A percentile compares a stretch with the other conserved stretches of the same genome.
Evolutionary conservation across 2,113 vertebrate species (phyloP).

Genomic region (Chloropsis hardwickii): DNA sequence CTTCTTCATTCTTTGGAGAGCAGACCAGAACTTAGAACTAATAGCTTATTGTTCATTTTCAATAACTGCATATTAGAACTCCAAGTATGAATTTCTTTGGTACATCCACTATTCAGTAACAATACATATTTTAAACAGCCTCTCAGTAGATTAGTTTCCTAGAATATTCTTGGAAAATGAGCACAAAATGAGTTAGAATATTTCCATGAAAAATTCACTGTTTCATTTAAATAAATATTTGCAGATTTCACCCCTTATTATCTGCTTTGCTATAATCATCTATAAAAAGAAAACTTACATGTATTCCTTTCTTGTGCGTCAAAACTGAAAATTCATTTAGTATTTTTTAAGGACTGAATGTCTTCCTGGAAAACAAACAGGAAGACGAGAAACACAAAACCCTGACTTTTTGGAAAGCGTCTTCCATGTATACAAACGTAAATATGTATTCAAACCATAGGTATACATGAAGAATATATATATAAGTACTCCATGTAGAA

Average conservation of each 20-base stretch:
- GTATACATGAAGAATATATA: not conserved
- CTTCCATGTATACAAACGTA: not conserved
- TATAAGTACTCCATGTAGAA: not conserved
- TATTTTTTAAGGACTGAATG: not conserved
- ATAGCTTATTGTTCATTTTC: constrained; percentile 33
- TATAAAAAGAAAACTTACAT: not conserved
- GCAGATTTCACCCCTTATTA: not conserved
- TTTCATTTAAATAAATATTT: constrained; percentile 44
- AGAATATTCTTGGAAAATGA: constrained; percentile 15
- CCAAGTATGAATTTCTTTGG: not conserved
- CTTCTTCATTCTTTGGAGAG: not conserved
- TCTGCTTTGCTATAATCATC: not conserved
- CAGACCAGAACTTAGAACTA: not conserved
- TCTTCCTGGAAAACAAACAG: not conserved
- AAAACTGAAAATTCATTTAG: not conserved
- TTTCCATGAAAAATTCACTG: not conserved
- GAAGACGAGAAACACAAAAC: not conserved
- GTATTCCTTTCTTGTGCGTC: not conserved
- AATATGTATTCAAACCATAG: not conserved
- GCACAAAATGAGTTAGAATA: not conserved
- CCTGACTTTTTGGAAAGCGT: not conserved
- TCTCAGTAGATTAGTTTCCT: constrained; percentile 24
- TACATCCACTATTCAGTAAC: not conserved
- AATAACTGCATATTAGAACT: constrained; percentile 20
- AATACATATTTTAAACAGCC: not conserved